phyloP scores from a whole-genome alignment of 2,888 invertebrate genomes.

The Yponomeuta evonymella region DNA sequence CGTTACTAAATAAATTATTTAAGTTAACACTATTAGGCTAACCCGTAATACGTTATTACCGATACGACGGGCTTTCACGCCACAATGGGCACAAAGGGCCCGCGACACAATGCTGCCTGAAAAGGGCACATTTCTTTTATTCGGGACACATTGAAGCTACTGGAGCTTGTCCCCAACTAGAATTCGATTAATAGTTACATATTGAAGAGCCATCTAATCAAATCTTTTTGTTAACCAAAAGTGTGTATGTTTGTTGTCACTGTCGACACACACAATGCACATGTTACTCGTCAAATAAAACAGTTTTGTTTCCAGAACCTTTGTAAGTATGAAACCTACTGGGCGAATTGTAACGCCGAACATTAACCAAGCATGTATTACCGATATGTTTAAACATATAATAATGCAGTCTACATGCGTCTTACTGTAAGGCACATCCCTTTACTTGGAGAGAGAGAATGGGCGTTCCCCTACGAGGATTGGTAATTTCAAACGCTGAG shows the following conservation, averaged over 20 bases:
- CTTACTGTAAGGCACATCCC: no score
- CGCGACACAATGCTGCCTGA: conserved; percentile 13
- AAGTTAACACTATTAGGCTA: conserved; percentile 6
- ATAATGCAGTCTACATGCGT: no score
- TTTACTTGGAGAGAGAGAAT: no score
- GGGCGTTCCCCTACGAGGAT: no score
- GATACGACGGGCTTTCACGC: conserved; percentile 6
- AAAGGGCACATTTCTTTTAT: conserved; percentile 17
- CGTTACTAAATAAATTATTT: conserved; percentile 7
- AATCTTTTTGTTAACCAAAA: not conserved
- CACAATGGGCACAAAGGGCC: conserved; percentile 14
- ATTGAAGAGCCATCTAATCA: conserved; percentile 5
- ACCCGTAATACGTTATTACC: conserved; percentile 7
- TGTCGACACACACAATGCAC: not conserved
- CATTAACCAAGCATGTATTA: no score
- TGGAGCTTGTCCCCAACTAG: conserved; percentile 14
- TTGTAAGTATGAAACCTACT: no score
- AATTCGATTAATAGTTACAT: conserved; percentile 12
- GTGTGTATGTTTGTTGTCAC: not conserved
- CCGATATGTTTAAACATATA: no score
- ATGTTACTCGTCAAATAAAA: no score
- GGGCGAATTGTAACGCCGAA: no score
- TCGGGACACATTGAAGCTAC: conserved; percentile 6
- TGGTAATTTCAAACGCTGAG: no score
- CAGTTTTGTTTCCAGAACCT: no score